Conservation (phyloP, 2,888 invertebrate species). For the Diachrysia chrysitis region DNA sequence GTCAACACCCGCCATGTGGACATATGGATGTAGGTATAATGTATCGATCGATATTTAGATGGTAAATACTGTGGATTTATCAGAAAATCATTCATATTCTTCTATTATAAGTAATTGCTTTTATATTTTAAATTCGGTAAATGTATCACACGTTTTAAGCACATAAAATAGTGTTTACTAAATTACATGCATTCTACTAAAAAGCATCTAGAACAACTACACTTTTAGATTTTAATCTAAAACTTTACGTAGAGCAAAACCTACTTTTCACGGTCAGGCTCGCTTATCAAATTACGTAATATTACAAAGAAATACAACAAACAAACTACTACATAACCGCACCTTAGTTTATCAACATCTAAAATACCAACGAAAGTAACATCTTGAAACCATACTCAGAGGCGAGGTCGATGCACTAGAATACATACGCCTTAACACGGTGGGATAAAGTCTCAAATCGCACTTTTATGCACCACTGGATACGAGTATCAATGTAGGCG, state of each 20-base stretch:
- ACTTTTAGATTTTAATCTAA: constrained; percentile 43
- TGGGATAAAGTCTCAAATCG: constrained; percentile 75
- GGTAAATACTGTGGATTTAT: neutral
- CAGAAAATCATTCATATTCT: neutral
- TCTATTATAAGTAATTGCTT: neutral
- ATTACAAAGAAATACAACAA: constrained; percentile 47
- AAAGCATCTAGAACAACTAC: neutral
- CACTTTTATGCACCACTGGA: constrained; percentile 61
- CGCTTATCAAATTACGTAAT: constrained; percentile 50
- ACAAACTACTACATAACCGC: constrained; percentile 61
- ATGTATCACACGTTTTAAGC: neutral
- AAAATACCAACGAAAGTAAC: constrained; percentile 83
- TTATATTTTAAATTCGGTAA: neutral
- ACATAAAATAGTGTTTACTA: constrained; percentile 24
- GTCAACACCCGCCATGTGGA: constrained; percentile 53
- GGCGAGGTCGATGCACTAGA: constrained; percentile 83
- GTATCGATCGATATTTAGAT: constrained; percentile 39
- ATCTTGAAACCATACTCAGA: constrained; percentile 76
- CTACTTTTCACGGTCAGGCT: constrained; percentile 41
- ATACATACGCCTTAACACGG: constrained; percentile 74
- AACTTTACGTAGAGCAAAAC: constrained; percentile 26
- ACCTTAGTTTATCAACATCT: constrained; percentile 69
- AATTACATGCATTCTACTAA: constrained; percentile 1
- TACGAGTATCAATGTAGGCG: constrained; percentile 81
- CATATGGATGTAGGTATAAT: constrained; percentile 31